Evolutionary conservation across 2,113 vertebrate species (phyloP), one percentile per base, ranked within the genome.

Genomic region (Atractosteus spatula): DNA sequence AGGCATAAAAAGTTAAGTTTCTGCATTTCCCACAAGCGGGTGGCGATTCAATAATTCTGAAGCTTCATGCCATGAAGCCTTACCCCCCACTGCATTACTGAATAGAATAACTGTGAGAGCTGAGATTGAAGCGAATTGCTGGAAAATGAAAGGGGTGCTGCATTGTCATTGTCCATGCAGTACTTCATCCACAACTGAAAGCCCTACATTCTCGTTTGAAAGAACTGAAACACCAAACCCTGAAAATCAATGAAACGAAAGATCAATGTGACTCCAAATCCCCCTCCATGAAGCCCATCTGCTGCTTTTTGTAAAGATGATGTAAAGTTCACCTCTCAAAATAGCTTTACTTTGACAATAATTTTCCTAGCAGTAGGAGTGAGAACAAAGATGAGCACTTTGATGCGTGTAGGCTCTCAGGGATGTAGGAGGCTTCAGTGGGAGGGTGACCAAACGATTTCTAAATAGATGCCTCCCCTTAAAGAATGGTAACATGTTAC

Each of bases 81-180:
- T 79, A 81, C 78, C 78, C 78, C 74, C 75, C 83, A 74, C 78
- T 80, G 81, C 70, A 78, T 80, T 78, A 80, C 79, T 62, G 77
- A 71, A 74, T 83, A 80, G 74, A 82, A 80, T 82, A 85, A 80
- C 80, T 79, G 78, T 73, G 77, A 78, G 75, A 83, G 73, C 71
- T 6, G 16, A 14, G 68, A 7, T 54, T 3, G 56, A 16, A 14
- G 41, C 4, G 55, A 44, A 55, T 8, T 5, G 3, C 29, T 7
- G 41, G 54, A 14, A 41, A 41, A 55, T 42, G 55, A 55, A 29
- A 43, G 55, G 42, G 42, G 41, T 16, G 80, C 76, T 45, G 69
- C 65, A 71, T 79, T 64, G 80, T 70, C 83, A 81, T 89, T 90
- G 81, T 83, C 82, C 78, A 88, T 89, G 83, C 88, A 86, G 79